These are phyloP conservation scores for Phyto melanocephala DNA, from an alignment of 2,888 invertebrate genomes.

Conservation along the genomic window DNA sequence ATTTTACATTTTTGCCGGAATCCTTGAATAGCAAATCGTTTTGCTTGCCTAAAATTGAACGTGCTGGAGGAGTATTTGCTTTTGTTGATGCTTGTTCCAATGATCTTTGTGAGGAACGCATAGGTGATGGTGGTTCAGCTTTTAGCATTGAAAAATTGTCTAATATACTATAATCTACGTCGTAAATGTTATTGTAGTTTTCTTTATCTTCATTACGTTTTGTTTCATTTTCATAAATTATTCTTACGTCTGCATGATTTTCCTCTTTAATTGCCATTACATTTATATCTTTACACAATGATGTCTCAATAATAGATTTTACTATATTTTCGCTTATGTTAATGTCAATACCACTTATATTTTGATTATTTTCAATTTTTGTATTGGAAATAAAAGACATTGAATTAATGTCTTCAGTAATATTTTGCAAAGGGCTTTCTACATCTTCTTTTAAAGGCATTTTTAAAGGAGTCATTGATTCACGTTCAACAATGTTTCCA, in stretches of 20 bases:
- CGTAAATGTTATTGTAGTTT: background rate
- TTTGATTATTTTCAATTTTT: background rate
- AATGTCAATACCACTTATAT: background rate
- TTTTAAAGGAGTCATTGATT: slow-evolving; percentile 30
- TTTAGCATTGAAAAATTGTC: slow-evolving; percentile 25
- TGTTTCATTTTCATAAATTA: background rate
- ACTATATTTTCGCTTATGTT: background rate
- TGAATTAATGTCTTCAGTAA: background rate
- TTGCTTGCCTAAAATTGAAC: slow-evolving; percentile 67
- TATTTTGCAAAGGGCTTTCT: background rate
- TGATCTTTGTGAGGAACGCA: slow-evolving; percentile 38
- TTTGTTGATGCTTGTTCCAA: background rate
- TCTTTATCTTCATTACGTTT: slow-evolving; percentile 31
- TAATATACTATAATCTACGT: background rate
- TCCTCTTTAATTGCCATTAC: background rate
- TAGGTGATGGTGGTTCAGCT: slow-evolving; percentile 29
- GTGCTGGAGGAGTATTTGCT: slow-evolving; percentile 23
- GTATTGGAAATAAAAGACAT: background rate
- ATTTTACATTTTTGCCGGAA: slow-evolving; percentile 71
- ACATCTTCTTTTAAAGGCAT: background rate
- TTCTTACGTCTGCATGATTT: background rate
- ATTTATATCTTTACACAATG: background rate
- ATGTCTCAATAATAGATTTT: background rate
- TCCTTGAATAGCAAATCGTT: slow-evolving; percentile 70
- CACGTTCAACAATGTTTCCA: slow-evolving; percentile 1